Evolutionary conservation across 2,797 vertebrate genomes (phyloP), one percentile per base, ranked within the genome.

Genomic region (Enteromius afrohamiltoni): DNA sequence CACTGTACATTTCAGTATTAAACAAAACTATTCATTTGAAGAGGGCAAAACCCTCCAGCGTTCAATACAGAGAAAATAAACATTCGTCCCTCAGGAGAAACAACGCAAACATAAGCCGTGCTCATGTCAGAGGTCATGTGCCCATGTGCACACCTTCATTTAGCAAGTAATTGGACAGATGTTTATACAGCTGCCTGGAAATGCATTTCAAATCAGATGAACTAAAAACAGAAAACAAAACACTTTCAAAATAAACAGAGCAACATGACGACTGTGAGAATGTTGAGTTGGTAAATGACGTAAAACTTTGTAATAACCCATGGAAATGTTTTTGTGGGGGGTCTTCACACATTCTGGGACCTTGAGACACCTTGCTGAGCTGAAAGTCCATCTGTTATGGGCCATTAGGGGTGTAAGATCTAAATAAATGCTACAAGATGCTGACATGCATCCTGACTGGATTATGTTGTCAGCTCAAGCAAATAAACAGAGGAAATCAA

Each of bases 171-270:
- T 47, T 55, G 62, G 45, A 65, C 53, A 53, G 55, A 82, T 85
- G 85, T 87, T 87, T 87, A 82, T 78, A 83, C 86, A 87, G 86
- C 86, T 87, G 83, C 83, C 76, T 85, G 55, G 37, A 73, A 78
- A 37, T 82, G 64, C 62, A 69, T 79, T 82, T 82, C 37, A 73
- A 79, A 42, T 47, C 16, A 77, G 49, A 75, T 42, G 34, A 83
- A 82, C 21, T 31, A 23, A 83, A 77, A 77, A 21, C 13, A 26
- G 60, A 64, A 64, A 78, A 67, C 3, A 45, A 29, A 71, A 75
- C 1, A 65, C 21, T 51, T 47, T 64, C 16, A 19, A 40, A 53
- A 85, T 37, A 40, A 64, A 67, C 19, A 26, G 13, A 49, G 3
- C n/a, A 21, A 40, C 21, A 53, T 10, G 3, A 14, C 26, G 70